Conservation (phyloP, 2,797 vertebrate genomes). For the Crenuchus spilurus region DNA sequence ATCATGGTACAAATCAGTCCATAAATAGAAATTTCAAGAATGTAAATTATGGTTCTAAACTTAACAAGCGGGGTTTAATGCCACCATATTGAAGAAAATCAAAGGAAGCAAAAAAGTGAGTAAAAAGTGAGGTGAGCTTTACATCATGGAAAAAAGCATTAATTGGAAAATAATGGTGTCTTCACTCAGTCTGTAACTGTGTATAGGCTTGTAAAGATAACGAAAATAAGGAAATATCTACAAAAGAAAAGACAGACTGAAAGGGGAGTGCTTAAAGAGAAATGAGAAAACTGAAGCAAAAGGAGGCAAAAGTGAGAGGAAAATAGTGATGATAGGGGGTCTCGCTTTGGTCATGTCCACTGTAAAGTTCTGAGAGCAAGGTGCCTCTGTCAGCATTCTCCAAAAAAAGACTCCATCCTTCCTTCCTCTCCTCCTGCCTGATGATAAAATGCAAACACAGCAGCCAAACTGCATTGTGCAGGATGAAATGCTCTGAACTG, state of each 20-base stretch:
- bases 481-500: neutral
- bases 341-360: neutral
- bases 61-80: neutral
- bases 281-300: neutral
- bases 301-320: neutral
- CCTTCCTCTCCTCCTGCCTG: conserved; percentile 67
- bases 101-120: neutral
- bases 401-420: conserved; percentile 73
- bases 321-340: neutral
- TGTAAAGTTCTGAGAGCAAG: conserved; percentile 8
- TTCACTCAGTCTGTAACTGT: neutral
- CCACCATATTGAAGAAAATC: neutral
- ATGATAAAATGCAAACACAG: conserved; percentile 49
- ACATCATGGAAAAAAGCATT: neutral
- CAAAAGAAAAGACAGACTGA: neutral
- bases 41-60: neutral
- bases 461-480: conserved; percentile 36
- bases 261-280: neutral
- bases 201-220: neutral
- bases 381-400: conserved; percentile 77
- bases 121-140: neutral
- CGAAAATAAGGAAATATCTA: neutral
- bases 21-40: neutral
- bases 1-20: too few species aligned
- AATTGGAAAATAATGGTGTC: neutral